These are phyloP conservation scores for Actinernus sp. DNA, from an alignment of 92 coral and sea anemone genomes.

Conservation along the genomic window DNA sequence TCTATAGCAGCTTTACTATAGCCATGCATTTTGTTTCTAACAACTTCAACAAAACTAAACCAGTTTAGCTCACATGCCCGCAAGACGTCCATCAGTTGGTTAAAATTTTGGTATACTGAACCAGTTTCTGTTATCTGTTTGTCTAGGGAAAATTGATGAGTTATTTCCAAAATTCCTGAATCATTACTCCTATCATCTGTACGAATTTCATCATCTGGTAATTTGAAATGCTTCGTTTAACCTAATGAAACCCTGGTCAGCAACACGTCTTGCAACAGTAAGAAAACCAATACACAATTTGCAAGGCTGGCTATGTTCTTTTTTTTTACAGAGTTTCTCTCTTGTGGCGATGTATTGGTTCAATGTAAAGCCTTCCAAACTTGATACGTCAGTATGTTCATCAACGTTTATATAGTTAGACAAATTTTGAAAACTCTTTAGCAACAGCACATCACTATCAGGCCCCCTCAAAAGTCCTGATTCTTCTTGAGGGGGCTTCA, in stretches of 20 bases:
- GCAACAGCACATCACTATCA: too few relatives aligned
- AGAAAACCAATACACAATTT: slow-evolving; percentile 34
- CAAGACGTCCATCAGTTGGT: slow-evolving; percentile 32
- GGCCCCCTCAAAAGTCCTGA: too few relatives aligned
- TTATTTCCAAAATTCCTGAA: too few relatives aligned
- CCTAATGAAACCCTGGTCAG: slow-evolving; percentile 37
- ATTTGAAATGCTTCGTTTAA: slow-evolving; percentile 59
- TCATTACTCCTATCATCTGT: too few relatives aligned
- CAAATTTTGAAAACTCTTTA: too few relatives aligned
- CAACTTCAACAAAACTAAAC: slow-evolving; percentile 17
- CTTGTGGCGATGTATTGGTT: slow-evolving; percentile 2
- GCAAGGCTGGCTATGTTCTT: slow-evolving; percentile 13
- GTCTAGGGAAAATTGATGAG: too few relatives aligned
- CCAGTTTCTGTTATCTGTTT: slow-evolving; percentile 31
- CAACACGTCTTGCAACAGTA: slow-evolving; percentile 40
- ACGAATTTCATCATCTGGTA: too few relatives aligned
- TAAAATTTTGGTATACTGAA: slow-evolving; percentile 9
- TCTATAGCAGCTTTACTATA: neutral
- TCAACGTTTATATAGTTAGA: slow-evolving; percentile 1
- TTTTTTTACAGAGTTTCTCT: slow-evolving; percentile 4
- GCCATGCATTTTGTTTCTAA: slow-evolving; percentile 31
- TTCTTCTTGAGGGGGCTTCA: too few relatives aligned
- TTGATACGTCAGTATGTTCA: slow-evolving; percentile 3
- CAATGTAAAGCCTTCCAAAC: slow-evolving; percentile 14
- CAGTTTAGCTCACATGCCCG: slow-evolving; percentile 40